Percentiles rank a stretch among this genome's conserved stretches.
Conservation (phyloP, 2,113 vertebrate species). For the Calonectris borealis region DNA sequence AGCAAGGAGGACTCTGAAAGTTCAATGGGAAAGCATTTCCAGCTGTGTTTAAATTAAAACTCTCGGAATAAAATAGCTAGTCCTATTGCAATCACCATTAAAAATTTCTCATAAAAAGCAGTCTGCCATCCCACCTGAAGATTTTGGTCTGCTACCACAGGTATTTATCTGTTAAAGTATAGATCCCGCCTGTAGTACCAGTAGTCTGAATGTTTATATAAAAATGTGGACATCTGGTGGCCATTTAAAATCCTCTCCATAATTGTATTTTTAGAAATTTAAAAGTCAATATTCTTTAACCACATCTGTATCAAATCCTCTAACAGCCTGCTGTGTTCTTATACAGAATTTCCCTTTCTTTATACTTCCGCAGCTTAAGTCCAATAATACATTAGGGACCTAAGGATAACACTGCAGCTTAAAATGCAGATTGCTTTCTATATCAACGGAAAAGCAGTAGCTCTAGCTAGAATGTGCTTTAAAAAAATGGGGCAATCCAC, state of each 20-base stretch:
- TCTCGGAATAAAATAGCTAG: background rate
- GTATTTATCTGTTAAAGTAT: background rate
- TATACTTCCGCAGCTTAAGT: background rate
- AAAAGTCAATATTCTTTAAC: background rate
- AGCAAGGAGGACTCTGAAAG: background rate
- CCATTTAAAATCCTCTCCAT: background rate
- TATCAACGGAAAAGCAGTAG: background rate
- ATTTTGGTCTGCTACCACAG: background rate
- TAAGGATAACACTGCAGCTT: background rate
- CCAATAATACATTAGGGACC: background rate
- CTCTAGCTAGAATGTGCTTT: background rate
- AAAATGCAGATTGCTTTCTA: background rate
- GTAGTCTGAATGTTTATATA: background rate
- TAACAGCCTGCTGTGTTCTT: background rate
- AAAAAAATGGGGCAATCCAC: background rate
- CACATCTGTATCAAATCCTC: background rate
- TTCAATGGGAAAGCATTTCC: background rate
- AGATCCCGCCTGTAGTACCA: background rate
- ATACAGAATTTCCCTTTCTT: background rate
- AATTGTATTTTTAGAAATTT: background rate
- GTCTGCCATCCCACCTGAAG: background rate
- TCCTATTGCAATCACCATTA: background rate
- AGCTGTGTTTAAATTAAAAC: background rate
- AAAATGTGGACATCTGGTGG: conserved; percentile 63
- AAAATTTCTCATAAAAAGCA: background rate